phyloP scores from a whole-genome alignment of 2,888 invertebrate genomes.

The Athalia cordata region DNA sequence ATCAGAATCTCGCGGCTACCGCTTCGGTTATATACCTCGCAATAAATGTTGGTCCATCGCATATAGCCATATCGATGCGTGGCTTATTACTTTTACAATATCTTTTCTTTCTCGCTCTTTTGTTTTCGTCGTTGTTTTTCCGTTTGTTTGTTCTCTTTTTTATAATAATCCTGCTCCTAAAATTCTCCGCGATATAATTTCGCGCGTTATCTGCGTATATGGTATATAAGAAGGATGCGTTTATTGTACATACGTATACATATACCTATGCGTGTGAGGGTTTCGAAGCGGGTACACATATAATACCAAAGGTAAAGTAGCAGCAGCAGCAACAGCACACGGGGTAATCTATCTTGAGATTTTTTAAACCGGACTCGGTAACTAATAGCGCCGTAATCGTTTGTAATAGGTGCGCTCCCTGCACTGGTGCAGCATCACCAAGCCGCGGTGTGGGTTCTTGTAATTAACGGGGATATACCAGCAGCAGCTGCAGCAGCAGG shows the following conservation, averaged over 20 bases:
- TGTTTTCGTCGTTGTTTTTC: no score
- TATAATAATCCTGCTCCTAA: no score
- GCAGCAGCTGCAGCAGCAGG: background rate
- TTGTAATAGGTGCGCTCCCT: slow-evolving; percentile 63
- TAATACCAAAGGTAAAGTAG: background rate
- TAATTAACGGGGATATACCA: slow-evolving; percentile 58
- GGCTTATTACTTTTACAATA: background rate
- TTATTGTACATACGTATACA: no score
- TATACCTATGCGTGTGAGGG: no score
- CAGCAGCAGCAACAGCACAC: background rate
- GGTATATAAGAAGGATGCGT: no score
- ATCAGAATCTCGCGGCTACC: slow-evolving; percentile 30
- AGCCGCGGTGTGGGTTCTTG: slow-evolving; percentile 56
- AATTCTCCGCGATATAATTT: no score
- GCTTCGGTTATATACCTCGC: background rate
- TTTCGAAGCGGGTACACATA: no score
- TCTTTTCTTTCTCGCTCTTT: no score
- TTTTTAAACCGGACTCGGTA: slow-evolving; percentile 66
- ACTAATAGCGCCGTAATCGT: slow-evolving; percentile 70
- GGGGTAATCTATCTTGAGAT: slow-evolving; percentile 44
- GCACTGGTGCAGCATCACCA: background rate
- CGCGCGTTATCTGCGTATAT: no score
- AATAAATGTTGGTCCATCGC: background rate
- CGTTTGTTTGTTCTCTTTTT: no score
- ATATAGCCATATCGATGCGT: slow-evolving; percentile 8